Evolutionary conservation across 2,797 vertebrate species (phyloP), one percentile per base, ranked within the genome.

Genomic region (Halcyon smyrnensis): DNA sequence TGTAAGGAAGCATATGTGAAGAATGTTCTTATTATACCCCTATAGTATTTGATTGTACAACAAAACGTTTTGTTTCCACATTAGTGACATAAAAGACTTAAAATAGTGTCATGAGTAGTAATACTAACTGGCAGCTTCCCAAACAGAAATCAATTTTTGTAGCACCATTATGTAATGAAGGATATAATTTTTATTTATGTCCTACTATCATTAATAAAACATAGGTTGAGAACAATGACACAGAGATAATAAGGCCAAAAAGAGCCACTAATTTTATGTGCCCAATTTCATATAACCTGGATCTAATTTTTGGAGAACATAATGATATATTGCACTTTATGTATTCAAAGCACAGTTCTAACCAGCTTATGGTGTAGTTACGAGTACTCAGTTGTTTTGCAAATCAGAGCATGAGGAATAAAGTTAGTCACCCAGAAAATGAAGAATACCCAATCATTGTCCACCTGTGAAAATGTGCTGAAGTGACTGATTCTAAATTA

Each of bases 371-470:
- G 34, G 41, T 85, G 76, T 57, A 60, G 34, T 65, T 93, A 68
- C 23, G 62, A 86, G 41, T 60, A 23, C 5, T 13, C 13, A 39
- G 41, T 80, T 92, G 76, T 81, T 94, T 80, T 73, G 41, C 37
- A 86, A 88, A 95, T 91, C 34, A 95, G 69, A 91, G 50, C 20
- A 39, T 1, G 39, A 83, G 57, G 80, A 91, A 96, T 71, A 57
- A 95, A 95, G 50, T 88, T 41, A 15, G 62, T 88, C 90, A 93
- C 59, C 50, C 69, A 84, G 91, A 95, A 94, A 97, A 96, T 86
- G 51, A 95, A 91, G 85, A 93, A 62, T 43, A 81, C 16, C 46
- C 51, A 64, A 68, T 89, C 8, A 1, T 27, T 91, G 73, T 68
- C 50, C 85, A 73, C 62, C 46, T 63, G 24, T 84, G 63, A 90